phyloP scores from a whole-genome alignment of 2,113 vertebrate genomes.

The Paracanthobrama guichenoti region DNA sequence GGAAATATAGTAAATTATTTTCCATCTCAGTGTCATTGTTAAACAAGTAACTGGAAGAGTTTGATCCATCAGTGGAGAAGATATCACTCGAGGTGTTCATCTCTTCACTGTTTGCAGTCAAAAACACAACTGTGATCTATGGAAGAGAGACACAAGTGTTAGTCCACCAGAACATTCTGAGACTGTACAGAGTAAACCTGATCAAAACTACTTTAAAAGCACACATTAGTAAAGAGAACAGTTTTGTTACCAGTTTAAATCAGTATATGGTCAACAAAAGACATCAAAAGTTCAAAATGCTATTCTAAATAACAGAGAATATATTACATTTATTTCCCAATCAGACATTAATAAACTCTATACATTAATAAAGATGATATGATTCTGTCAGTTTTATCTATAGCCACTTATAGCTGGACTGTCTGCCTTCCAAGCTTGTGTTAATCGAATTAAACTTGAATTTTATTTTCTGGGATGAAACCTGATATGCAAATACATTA shows the following conservation, averaged over 20 bases:
- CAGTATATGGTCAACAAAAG: no score
- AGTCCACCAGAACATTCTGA: not conserved
- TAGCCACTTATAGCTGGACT: not conserved
- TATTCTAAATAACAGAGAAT: not conserved
- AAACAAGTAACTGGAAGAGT: not conserved
- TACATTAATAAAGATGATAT: not conserved
- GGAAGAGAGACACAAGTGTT: not conserved
- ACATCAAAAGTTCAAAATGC: not conserved
- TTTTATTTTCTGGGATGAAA: not conserved
- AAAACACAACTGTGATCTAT: not conserved
- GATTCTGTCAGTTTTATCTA: not conserved
- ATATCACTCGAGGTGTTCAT: slow-evolving; percentile 40
- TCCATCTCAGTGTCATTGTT: not conserved
- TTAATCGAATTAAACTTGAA: not conserved
- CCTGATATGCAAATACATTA: not conserved
- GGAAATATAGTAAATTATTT: not conserved
- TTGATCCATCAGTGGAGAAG: not conserved
- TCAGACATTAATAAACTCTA: not conserved
- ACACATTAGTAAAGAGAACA: not conserved
- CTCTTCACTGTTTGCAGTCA: not conserved
- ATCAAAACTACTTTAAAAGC: not conserved
- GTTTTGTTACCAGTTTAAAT: no score
- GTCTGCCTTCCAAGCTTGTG: not conserved
- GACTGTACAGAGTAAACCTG: not conserved
- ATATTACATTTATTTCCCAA: not conserved